A percentile compares a stretch with the other conserved stretches of the same genome.
Evolutionary conservation across 2,888 invertebrate genomes (phyloP).

Genomic region (Danaus chrysippus): DNA sequence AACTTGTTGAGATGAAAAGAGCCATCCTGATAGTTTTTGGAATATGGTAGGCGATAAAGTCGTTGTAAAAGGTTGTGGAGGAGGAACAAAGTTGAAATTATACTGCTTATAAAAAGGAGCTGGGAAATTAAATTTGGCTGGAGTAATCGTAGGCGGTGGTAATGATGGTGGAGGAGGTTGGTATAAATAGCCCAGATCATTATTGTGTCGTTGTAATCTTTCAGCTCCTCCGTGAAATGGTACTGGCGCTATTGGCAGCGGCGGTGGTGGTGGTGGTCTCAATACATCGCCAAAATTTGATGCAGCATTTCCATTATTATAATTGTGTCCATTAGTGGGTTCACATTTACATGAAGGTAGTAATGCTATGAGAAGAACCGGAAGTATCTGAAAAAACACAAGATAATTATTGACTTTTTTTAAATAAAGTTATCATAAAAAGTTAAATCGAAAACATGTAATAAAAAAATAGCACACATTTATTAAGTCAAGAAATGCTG

Average conservation of each 20-base stretch:
- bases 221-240: conserved; percentile 61
- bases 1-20: conserved; percentile 76
- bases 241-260: conserved; percentile 55
- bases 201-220: conserved; percentile 57
- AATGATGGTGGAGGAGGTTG: conserved; percentile 51
- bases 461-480: too few relatives aligned
- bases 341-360: conserved; percentile 54
- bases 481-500: too few relatives aligned
- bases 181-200: conserved; percentile 57
- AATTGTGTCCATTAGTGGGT: conserved; percentile 45
- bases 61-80: conserved; percentile 64
- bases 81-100: conserved; percentile 69
- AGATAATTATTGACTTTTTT: not conserved
- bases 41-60: conserved; percentile 76
- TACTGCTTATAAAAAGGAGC: conserved; percentile 72
- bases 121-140: conserved; percentile 63
- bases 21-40: conserved; percentile 80
- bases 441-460: too few relatives aligned
- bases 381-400: conserved; percentile 57
- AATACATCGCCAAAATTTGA: conserved; percentile 60
- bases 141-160: conserved; percentile 36
- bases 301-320: conserved; percentile 46
- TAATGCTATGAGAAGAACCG: conserved; percentile 51
- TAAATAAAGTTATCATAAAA: too few relatives aligned
- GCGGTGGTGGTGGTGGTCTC: conserved; percentile 69